Conservation (phyloP, 2,113 vertebrate genomes). For the Actinemys pallida region DNA sequence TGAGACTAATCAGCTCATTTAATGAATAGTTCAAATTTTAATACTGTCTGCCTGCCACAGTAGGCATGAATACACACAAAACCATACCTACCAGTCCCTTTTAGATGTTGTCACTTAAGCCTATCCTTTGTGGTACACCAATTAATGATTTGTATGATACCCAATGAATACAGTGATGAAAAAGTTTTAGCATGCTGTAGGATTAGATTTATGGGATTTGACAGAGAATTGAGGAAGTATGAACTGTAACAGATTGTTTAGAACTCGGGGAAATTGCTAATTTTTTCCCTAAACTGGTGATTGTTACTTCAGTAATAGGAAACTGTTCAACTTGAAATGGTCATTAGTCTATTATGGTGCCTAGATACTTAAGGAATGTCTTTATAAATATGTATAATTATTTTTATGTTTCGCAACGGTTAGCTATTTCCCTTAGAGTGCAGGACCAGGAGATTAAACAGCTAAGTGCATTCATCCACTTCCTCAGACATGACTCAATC, state of each 20-base stretch:
- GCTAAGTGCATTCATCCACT: background rate
- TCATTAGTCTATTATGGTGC: background rate
- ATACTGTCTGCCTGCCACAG: background rate
- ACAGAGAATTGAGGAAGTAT: background rate
- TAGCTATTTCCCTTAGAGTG: background rate
- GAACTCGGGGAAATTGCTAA: background rate
- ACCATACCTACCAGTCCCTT: background rate
- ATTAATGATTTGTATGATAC: background rate
- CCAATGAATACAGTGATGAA: background rate
- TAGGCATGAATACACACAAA: background rate
- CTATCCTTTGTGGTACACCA: background rate
- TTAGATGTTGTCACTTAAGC: background rate
- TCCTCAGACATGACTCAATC: background rate
- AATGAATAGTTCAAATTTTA: background rate
- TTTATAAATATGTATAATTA: background rate
- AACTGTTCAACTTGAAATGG: background rate
- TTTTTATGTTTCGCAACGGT: background rate
- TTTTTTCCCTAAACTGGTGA: background rate
- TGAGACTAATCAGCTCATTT: background rate
- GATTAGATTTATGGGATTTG: background rate
- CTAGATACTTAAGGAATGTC: background rate
- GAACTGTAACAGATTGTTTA: background rate
- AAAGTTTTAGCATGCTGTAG: background rate
- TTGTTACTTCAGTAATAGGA: background rate
- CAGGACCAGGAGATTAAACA: background rate